Conservation (phyloP, 2,113 vertebrate genomes). For the Alaudala cheleensis region DNA sequence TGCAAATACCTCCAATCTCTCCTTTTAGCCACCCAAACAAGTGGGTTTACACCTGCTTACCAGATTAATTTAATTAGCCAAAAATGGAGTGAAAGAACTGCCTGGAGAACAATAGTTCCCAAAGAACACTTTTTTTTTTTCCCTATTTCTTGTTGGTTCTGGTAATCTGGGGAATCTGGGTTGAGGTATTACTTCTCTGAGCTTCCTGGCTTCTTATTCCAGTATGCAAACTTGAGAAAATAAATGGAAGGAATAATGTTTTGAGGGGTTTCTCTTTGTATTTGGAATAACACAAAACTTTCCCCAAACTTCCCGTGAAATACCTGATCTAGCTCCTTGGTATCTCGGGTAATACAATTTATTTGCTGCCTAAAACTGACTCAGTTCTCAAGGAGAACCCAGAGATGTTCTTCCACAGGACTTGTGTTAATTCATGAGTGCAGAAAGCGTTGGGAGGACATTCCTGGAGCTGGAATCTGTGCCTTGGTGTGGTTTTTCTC, state of each 20-base stretch:
- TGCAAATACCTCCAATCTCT: slow-evolving; percentile 48
- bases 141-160: not conserved
- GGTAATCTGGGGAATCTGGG: slow-evolving; percentile 11
- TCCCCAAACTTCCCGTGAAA: accelerated
- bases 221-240: not conserved
- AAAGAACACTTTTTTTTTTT: not conserved
- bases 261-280: not conserved
- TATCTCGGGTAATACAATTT: not conserved
- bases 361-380: not conserved
- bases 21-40: slow-evolving; percentile 73
- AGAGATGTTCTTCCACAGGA: not conserved
- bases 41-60: slow-evolving; percentile 85
- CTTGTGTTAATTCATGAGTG: accelerated
- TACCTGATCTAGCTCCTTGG: not conserved
- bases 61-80: slow-evolving; percentile 86
- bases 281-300: not conserved
- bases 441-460: too few species aligned
- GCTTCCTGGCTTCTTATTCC: not conserved
- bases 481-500: accelerated
- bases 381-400: not conserved
- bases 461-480: accelerated
- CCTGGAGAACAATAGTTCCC: slow-evolving; percentile 69
- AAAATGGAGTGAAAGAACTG: slow-evolving; percentile 75
- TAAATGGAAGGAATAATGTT: not conserved
- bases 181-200: not conserved